Percentiles rank a stretch among this genome's conserved stretches.
Conservation (phyloP, 2,888 invertebrate species). For the Eledona agricola region DNA sequence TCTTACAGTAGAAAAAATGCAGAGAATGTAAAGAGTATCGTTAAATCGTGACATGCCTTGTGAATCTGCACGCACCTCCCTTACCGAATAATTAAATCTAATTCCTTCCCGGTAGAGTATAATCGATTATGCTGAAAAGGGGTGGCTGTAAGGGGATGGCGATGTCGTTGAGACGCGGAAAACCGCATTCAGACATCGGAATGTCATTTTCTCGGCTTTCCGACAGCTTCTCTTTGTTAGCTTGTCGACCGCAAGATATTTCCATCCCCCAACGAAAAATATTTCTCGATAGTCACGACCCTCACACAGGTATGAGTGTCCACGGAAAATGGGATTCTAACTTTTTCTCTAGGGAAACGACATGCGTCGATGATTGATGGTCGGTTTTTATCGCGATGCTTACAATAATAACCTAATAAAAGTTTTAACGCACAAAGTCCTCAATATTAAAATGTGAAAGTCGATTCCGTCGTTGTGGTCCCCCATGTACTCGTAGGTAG, state of each 20-base stretch:
- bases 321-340: constrained; percentile 25
- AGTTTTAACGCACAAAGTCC: constrained; percentile 26
- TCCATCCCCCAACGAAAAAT: constrained; percentile 50
- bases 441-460: too few relatives aligned
- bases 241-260: constrained; percentile 57
- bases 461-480: too few relatives aligned
- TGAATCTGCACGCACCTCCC: too few relatives aligned
- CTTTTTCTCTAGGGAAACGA: constrained; percentile 9
- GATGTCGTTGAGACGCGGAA: constrained; percentile 30
- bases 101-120: too few relatives aligned
- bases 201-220: constrained; percentile 55
- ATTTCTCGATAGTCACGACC: constrained; percentile 23
- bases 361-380: constrained; percentile 29
- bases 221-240: constrained; percentile 55
- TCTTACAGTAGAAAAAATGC: too few relatives aligned
- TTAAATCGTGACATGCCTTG: too few relatives aligned
- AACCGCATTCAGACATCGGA: constrained; percentile 54
- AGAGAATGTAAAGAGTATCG: too few relatives aligned
- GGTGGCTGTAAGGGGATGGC: constrained; percentile 1
- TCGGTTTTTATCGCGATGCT: constrained; percentile 28
- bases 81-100: too few relatives aligned
- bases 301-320: constrained; percentile 29
- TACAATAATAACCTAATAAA: constrained; percentile 32
- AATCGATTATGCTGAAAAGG: constrained; percentile 30
- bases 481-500: too few relatives aligned